phyloP scores from a whole-genome alignment of 2,797 vertebrate species.

The Gobionotothen gibberifrons region DNA sequence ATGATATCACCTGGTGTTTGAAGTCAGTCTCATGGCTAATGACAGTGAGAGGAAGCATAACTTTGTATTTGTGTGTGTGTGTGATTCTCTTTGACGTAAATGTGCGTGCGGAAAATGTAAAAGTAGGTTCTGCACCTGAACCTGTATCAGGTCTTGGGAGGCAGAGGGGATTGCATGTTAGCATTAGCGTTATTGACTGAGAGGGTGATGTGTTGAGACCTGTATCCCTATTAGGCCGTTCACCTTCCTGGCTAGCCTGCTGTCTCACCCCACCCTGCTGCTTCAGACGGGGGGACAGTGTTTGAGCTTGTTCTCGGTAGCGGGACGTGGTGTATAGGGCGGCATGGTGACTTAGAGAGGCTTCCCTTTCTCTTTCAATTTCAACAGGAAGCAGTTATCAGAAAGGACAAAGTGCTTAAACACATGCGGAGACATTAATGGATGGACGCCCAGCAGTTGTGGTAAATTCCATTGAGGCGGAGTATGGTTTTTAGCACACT shows the following conservation, averaged over 20 bases:
- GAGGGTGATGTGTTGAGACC: conserved; percentile 78
- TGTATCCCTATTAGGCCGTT: conserved; percentile 62
- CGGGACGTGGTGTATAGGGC: conserved; percentile 37
- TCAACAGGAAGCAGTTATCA: conserved; percentile 40
- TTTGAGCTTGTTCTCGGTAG: conserved; percentile 70
- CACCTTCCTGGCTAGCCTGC: conserved; percentile 59
- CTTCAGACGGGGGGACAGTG: conserved; percentile 52
- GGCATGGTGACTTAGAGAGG: conserved; percentile 33
- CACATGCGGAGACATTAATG: conserved; percentile 63
- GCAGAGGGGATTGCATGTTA: conserved; percentile 44
- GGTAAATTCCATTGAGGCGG: conserved; percentile 64
- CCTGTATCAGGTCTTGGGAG: conserved; percentile 37
- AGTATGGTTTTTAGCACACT: conserved; percentile 64
- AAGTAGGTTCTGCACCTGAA: conserved; percentile 46
- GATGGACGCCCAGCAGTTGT: conserved; percentile 58
- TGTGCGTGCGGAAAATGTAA: conserved; percentile 38
- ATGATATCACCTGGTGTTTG: conserved; percentile 80
- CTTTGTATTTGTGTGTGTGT: conserved; percentile 39
- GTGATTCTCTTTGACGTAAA: conserved; percentile 45
- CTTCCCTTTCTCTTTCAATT: conserved; percentile 51
- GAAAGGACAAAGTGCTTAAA: conserved; percentile 53
- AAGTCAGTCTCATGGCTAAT: conserved; percentile 65
- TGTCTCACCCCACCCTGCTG: conserved; percentile 64
- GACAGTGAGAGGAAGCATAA: conserved; percentile 53
- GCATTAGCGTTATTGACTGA: conserved; percentile 55